phyloP scores from a whole-genome alignment of 1,140 invertebrate species.

The Polyergus mexicanus region DNA sequence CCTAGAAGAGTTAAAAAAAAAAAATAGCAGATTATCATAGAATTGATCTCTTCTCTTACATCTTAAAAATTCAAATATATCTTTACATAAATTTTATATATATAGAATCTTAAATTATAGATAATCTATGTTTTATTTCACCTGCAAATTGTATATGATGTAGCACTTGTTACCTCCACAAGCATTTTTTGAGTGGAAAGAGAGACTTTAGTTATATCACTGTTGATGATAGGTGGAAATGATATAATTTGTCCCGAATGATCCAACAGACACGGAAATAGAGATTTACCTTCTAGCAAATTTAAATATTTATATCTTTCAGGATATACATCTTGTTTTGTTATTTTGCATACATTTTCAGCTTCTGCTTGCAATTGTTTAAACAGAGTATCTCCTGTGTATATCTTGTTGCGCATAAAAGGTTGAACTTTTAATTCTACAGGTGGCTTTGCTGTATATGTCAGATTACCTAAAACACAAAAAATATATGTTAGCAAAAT shows the following conservation, averaged over 20 bases:
- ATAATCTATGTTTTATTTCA: constrained; percentile 53
- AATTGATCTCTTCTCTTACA: not conserved
- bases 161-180: constrained; percentile 92
- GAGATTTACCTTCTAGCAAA: constrained; percentile 91
- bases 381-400: constrained; percentile 90
- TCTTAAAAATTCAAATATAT: constrained; percentile 28
- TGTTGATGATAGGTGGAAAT: constrained; percentile 94
- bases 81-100: not conserved
- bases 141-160: constrained; percentile 89
- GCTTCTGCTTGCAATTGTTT: constrained; percentile 91
- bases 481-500: constrained; percentile 51
- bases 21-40: not conserved
- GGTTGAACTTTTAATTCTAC: constrained; percentile 89
- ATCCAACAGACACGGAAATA: constrained; percentile 91
- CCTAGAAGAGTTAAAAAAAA: constrained; percentile 66
- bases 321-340: constrained; percentile 92
- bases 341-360: constrained; percentile 91
- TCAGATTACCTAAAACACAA: constrained; percentile 86
- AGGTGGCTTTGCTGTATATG: constrained; percentile 90
- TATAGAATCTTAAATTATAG: not conserved
- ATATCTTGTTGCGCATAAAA: constrained; percentile 88
- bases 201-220: constrained; percentile 92
- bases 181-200: constrained; percentile 90
- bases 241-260: constrained; percentile 90
- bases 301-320: constrained; percentile 94